Conservation (phyloP, 1,140 invertebrate species). For the Popillia japonica region DNA sequence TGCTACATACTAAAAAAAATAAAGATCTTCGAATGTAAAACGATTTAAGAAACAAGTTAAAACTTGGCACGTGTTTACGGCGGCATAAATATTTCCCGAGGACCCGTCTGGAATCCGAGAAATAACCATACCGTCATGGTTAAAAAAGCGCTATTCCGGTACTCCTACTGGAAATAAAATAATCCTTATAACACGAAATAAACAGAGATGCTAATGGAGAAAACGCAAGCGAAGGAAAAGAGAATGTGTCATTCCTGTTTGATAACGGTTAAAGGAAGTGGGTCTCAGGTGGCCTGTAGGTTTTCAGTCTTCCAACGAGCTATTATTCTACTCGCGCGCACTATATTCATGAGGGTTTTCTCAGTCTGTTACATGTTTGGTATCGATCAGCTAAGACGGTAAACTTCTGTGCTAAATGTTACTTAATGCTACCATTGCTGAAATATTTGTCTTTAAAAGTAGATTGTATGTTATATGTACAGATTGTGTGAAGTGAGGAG, state of each 20-base stretch:
- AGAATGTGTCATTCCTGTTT: constrained; percentile 25
- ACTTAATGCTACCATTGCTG: neutral
- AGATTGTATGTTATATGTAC: too few relatives aligned
- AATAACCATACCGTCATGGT: neutral
- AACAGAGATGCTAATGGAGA: constrained; percentile 28
- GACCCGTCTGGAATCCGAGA: constrained; percentile 33
- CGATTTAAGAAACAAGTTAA: constrained; percentile 28
- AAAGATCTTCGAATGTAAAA: neutral
- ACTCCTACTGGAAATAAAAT: constrained; percentile 12
- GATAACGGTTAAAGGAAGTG: constrained; percentile 24
- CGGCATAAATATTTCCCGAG: constrained; percentile 19
- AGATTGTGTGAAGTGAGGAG: too few relatives aligned
- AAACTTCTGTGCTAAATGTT: neutral
- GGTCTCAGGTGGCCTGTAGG: constrained; percentile 28
- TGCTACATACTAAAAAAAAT: neutral
- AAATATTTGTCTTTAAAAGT: neutral
- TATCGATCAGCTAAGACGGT: neutral
- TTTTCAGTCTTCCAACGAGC: constrained; percentile 23
- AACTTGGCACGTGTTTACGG: constrained; percentile 1
- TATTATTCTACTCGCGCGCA: constrained; percentile 25
- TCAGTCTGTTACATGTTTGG: constrained; percentile 19
- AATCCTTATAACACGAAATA: constrained; percentile 29
- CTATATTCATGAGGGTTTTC: constrained; percentile 26
- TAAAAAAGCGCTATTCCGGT: constrained; percentile 8
- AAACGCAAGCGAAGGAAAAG: constrained; percentile 17